Evolutionary conservation across 1,140 invertebrate genomes (phyloP).

Genomic region (Pseudoatta argentina): DNA sequence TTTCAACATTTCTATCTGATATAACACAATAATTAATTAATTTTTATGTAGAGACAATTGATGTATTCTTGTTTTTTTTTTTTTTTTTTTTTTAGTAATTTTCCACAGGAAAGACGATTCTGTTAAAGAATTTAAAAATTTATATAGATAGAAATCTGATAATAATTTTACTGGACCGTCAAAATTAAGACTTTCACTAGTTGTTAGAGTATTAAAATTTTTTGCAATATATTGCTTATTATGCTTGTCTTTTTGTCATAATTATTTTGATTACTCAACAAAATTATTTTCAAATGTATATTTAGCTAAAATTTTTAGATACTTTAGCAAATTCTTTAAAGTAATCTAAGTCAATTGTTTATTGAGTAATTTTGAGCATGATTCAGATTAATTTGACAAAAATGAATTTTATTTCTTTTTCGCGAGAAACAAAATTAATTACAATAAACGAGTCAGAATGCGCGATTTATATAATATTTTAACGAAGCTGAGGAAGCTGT

Average conservation of each 20-base stretch:
- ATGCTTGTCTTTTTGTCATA: too few species aligned
- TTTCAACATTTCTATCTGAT: too few species aligned
- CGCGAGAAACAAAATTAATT: neutral
- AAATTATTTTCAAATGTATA: too few species aligned
- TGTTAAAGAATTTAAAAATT: too few species aligned
- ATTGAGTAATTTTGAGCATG: neutral
- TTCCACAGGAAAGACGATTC: too few species aligned
- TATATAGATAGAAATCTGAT: too few species aligned
- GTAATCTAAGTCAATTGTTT: neutral
- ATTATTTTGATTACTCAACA: too few species aligned
- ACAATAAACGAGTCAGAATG: neutral
- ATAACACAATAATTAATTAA: slow-evolving; percentile 6
- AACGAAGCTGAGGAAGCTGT: neutral
- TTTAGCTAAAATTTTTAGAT: too few species aligned
- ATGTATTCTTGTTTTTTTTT: neutral
- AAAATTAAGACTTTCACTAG: too few species aligned
- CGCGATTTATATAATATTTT: neutral
- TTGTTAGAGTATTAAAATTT: too few species aligned
- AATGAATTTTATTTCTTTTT: neutral
- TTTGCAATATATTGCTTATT: too few species aligned
- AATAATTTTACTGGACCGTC: too few species aligned
- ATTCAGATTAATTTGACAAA: neutral
- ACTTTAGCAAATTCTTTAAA: neutral
- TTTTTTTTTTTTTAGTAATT: neutral
- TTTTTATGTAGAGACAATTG: neutral